Base-by-base conservation (phyloP, 2,888 invertebrate species). In the Conops quadrifasciatus region DNA sequence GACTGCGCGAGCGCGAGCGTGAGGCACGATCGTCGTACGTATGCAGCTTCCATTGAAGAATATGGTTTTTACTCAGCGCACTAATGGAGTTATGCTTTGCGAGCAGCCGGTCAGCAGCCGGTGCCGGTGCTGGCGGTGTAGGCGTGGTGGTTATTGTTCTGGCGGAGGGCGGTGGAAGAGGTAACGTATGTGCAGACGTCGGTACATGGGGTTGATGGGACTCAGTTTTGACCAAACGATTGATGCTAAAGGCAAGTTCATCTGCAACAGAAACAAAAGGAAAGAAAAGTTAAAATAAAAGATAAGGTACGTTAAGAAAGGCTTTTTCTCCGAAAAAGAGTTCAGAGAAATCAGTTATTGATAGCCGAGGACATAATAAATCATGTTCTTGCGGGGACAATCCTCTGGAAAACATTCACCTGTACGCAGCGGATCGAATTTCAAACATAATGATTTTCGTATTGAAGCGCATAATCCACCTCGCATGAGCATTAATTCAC, bases 231-330 rank as follows among this genome's bases (percentile, higher is more conserved):
- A 95, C 93, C 77, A 95, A 87, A 73, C 94, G 91, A 84, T 91
- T 93, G 80, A 95, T 92, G 72, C 94, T 94, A 80, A 94, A 95
- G 80, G 94, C 94, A 80, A 94, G 91, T 83, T 92, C 91, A 81
- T 93, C 94, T 94, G 90, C 3, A 89, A 78, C 26, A 30, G 43
- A 16, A 70, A 71, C 63, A 63, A 47, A 71, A 72, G 72, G 65
- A 75, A 70, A 53, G 19, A 26, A 45, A 56, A 43, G 26, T n/a
- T 53, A 58, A 45, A 2, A n/a, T 11, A 11, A 7, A 26, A 2
- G 9, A 16, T 36, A 13, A 67, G 30, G 43, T 15, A 36, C n/a
- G n/a, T n/a, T n/a, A n/a, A n/a, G n/a, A n/a, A n/a, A n/a, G n/a
- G n/a, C n/a, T n/a, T 16, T n/a, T n/a, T n/a, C 43, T 43, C 24